These are phyloP conservation scores for Drosophila mimica DNA, from an alignment of 2,888 invertebrate species.

Conservation along the genomic window DNA sequence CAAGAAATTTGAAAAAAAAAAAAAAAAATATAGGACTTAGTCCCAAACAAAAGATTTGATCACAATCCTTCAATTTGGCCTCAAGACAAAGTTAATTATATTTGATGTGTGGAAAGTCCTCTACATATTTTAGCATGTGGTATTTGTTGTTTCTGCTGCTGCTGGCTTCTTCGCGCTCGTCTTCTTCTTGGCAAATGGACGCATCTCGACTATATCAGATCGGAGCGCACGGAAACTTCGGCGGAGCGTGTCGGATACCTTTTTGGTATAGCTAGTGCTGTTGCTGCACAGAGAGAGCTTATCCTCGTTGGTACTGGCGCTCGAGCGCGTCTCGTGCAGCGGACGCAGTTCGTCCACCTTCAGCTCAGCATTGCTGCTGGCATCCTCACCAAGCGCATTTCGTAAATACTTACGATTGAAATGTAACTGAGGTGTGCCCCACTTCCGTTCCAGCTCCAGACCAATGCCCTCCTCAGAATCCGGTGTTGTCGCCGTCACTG, in stretches of 20 bases:
- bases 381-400: slow-evolving; percentile 64
- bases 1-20: neutral
- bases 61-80: neutral
- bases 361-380: slow-evolving; percentile 26
- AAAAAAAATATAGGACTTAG: neutral
- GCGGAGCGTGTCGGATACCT: slow-evolving; percentile 77
- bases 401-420: slow-evolving; percentile 83
- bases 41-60: neutral
- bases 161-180: slow-evolving; percentile 7
- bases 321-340: slow-evolving; percentile 30
- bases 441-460: slow-evolving; percentile 76
- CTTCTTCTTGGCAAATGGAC: slow-evolving; percentile 77
- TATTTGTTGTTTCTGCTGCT: slow-evolving; percentile 1
- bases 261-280: slow-evolving; percentile 81
- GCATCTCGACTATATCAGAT: slow-evolving; percentile 78
- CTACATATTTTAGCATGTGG: neutral
- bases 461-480: slow-evolving; percentile 66
- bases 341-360: slow-evolving; percentile 61
- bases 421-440: slow-evolving; percentile 84
- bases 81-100: neutral
- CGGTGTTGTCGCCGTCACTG: slow-evolving; percentile 32
- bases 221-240: slow-evolving; percentile 82
- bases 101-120: neutral
- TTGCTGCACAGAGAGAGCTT: slow-evolving; percentile 78
- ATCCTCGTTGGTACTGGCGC: slow-evolving; percentile 60